phyloP scores from a whole-genome alignment of 2,888 invertebrate species.

The Chalcosyrphus nemorum region DNA sequence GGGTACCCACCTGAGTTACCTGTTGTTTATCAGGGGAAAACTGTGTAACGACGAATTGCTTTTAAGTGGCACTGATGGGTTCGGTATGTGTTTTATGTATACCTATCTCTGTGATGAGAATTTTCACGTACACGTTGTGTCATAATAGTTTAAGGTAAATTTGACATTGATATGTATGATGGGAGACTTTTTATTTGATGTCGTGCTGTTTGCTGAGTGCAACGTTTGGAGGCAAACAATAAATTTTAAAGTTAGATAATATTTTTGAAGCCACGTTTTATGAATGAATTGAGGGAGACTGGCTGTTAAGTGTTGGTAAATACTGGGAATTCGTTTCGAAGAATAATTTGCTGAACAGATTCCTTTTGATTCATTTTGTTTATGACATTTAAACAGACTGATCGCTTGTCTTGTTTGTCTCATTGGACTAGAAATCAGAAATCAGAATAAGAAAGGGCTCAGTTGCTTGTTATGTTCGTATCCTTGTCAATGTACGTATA shows the following conservation, averaged over 20 bases:
- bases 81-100: background rate
- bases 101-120: conserved; percentile 19
- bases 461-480: too few relatives aligned
- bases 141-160: conserved; percentile 54
- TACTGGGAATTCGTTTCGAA: conserved; percentile 8
- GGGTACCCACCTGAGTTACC: conserved; percentile 36
- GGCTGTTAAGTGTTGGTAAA: conserved; percentile 26
- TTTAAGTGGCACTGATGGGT: conserved; percentile 65
- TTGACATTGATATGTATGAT: conserved; percentile 60
- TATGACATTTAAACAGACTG: too few relatives aligned
- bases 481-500: too few relatives aligned
- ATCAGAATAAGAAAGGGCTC: too few relatives aligned
- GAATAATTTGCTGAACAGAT: background rate
- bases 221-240: conserved; percentile 46
- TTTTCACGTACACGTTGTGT: conserved; percentile 62
- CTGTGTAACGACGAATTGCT: conserved; percentile 56
- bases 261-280: conserved; percentile 22
- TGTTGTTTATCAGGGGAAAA: conserved; percentile 62
- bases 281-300: conserved; percentile 32
- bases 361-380: background rate
- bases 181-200: conserved; percentile 39
- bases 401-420: too few relatives aligned
- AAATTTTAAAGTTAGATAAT: conserved; percentile 57
- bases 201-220: conserved; percentile 65
- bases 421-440: too few relatives aligned